These are phyloP conservation scores for Xerus rutilus DNA, from an alignment of 2,797 vertebrate genomes.

Conservation along the genomic window DNA sequence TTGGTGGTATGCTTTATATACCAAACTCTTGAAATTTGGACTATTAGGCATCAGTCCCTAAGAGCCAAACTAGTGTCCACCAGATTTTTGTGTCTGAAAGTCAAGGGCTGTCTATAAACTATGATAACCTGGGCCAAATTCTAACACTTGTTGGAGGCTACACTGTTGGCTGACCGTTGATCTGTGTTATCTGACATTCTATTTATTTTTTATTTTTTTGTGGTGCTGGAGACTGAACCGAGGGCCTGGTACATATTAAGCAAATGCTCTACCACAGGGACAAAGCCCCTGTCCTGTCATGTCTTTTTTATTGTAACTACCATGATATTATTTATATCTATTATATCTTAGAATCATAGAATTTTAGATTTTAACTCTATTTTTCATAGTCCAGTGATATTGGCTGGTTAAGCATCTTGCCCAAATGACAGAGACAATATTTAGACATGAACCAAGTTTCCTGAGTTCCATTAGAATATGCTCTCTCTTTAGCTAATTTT, in stretches of 20 bases:
- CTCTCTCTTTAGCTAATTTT: background rate
- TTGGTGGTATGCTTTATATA: background rate
- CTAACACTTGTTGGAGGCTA: background rate
- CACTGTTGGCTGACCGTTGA: background rate
- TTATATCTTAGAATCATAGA: background rate
- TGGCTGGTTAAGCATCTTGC: background rate
- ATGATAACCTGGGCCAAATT: background rate
- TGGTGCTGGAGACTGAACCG: background rate
- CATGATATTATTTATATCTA: background rate
- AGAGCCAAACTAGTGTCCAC: background rate
- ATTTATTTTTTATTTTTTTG: background rate
- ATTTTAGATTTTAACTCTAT: constrained; percentile 6
- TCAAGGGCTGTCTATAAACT: background rate
- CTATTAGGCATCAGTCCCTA: background rate
- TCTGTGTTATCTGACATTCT: background rate
- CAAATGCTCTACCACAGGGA: background rate
- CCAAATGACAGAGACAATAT: background rate
- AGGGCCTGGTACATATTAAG: background rate
- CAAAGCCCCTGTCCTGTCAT: background rate
- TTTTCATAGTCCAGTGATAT: background rate
- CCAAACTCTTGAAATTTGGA: background rate
- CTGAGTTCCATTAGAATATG: background rate
- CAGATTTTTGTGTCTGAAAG: background rate
- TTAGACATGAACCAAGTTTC: background rate
- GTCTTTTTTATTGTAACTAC: background rate